Evolutionary conservation across 2,113 vertebrate species (phyloP).

Genomic region (Rhinopithecus roxellana): DNA sequence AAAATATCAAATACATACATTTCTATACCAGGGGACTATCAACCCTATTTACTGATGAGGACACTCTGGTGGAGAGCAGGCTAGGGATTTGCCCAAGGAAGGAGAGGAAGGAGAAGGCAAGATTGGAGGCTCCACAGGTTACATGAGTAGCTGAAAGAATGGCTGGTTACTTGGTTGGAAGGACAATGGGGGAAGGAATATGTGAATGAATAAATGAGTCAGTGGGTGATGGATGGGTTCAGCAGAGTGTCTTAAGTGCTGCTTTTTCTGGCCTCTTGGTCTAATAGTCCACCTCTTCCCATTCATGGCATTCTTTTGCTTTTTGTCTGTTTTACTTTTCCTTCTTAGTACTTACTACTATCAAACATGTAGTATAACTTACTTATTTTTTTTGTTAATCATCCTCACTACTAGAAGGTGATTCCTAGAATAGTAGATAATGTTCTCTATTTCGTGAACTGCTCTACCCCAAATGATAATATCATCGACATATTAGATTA

Average conservation of each 20-base stretch:
- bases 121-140: not conserved
- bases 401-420: not conserved
- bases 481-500: no score
- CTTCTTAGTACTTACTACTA: not conserved
- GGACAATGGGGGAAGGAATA: not conserved
- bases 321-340: not conserved
- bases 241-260: not conserved
- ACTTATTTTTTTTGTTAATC: not conserved
- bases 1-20: not conserved
- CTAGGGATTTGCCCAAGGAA: fast-evolving
- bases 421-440: not conserved
- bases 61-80: fast-evolving
- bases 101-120: not conserved
- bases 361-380: not conserved
- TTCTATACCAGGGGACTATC: not conserved
- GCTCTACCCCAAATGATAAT: no score
- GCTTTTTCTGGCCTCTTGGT: not conserved
- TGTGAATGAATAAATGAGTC: not conserved
- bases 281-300: not conserved
- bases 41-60: not conserved
- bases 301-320: not conserved
- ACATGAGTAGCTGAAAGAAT: not conserved
- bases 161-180: not conserved
- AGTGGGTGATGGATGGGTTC: not conserved
- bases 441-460: not conserved